A percentile compares a stretch with the other conserved stretches of the same genome.
Conservation (phyloP, 2,797 vertebrate genomes). For the Poliocrania exsul region DNA sequence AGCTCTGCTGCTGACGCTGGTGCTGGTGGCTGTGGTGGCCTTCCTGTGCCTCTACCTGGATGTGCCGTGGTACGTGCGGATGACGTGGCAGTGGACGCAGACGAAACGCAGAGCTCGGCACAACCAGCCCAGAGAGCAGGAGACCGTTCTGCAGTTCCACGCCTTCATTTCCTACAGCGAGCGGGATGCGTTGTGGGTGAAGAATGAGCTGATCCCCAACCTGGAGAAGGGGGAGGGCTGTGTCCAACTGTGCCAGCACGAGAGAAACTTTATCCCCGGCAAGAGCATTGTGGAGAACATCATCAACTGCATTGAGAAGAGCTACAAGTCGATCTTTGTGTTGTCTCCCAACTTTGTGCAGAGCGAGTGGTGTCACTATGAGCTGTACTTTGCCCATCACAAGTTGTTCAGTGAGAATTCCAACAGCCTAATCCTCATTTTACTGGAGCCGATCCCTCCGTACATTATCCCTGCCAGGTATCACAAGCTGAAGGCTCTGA, state of each 20-base stretch:
- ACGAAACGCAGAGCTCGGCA: conserved; percentile 80
- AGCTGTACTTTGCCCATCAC: conserved; percentile 93
- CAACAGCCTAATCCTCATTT: conserved; percentile 85
- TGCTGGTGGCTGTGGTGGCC: conserved; percentile 42
- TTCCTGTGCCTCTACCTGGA: conserved; percentile 82
- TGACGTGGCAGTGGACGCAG: conserved; percentile 89
- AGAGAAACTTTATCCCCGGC: conserved; percentile 87
- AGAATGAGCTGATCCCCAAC: conserved; percentile 80
- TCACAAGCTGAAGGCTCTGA: conserved; percentile 83
- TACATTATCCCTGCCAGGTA: conserved; percentile 87
- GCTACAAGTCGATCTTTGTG: conserved; percentile 87
- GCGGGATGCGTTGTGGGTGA: conserved; percentile 83
- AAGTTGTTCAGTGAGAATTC: conserved; percentile 79
- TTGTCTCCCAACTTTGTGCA: conserved; percentile 89
- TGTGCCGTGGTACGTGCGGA: conserved; percentile 86
- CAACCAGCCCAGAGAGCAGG: background rate
- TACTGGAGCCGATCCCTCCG: conserved; percentile 86
- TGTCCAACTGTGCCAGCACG: conserved; percentile 84
- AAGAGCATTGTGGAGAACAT: conserved; percentile 90
- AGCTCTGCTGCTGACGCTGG: conserved; percentile 74
- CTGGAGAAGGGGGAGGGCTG: conserved; percentile 79
- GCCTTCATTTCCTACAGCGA: conserved; percentile 92
- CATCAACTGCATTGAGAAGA: conserved; percentile 87
- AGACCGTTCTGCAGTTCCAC: conserved; percentile 77
- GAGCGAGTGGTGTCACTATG: conserved; percentile 95